phyloP scores from a whole-genome alignment of 1,140 invertebrate genomes.

The Augochlora pura region DNA sequence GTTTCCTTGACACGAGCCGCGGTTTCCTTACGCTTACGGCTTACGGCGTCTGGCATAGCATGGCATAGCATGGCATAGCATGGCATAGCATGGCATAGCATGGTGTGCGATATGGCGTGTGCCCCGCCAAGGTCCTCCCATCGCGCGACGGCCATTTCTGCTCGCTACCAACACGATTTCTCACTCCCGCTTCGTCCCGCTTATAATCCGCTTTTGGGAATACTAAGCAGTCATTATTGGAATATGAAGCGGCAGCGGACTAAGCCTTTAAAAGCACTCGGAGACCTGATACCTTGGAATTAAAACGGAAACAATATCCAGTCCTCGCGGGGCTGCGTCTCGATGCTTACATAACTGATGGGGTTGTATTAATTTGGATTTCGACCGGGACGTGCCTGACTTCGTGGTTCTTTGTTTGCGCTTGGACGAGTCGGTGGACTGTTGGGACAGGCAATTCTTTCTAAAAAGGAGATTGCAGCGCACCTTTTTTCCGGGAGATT shows the following conservation, averaged over 20 bases:
- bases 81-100: neutral
- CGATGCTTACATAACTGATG: neutral
- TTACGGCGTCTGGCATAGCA: too few species aligned
- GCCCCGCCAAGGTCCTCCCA: neutral
- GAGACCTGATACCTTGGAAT: neutral
- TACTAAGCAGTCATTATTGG: constrained; percentile 16
- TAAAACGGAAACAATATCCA: neutral
- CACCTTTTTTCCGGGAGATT: too few species aligned
- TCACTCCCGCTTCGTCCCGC: neutral
- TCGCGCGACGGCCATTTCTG: neutral
- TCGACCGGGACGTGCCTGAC: neutral
- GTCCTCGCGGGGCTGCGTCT: neutral
- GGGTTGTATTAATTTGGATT: neutral
- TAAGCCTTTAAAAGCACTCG: constrained; percentile 24
- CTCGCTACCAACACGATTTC: neutral
- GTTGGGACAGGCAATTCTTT: too few species aligned
- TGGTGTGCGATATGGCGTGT: too few species aligned
- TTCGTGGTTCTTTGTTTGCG: too few species aligned
- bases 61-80: neutral
- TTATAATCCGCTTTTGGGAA: constrained; percentile 33
- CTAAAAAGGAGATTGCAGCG: too few species aligned
- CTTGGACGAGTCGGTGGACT: too few species aligned
- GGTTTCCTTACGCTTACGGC: neutral
- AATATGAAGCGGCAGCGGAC: neutral
- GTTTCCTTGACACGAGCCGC: neutral